Percentiles rank a stretch among this genome's conserved stretches.
Conservation (phyloP, 2,888 invertebrate genomes). For the Cryptus armator region DNA sequence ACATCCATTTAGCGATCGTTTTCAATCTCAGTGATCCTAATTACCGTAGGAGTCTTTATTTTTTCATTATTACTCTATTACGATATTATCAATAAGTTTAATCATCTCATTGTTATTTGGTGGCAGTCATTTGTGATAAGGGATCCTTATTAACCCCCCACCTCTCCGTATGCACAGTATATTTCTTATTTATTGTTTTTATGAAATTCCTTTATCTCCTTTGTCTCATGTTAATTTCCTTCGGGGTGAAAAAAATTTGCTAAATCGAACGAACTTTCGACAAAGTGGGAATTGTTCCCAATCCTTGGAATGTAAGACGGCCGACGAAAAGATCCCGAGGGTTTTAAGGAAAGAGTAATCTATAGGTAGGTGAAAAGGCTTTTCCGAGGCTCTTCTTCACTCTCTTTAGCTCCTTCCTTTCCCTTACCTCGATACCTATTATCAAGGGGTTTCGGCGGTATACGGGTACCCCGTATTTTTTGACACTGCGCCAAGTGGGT, state of each 20-base stretch:
- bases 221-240: background rate
- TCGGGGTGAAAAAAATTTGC: background rate
- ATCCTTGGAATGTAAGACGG: background rate
- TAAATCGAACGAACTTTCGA: background rate
- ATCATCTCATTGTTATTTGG: too few relatives aligned
- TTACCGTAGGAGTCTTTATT: too few relatives aligned
- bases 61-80: too few relatives aligned
- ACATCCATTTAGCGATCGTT: too few relatives aligned
- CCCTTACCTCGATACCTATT: slow-evolving; percentile 47
- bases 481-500: slow-evolving; percentile 69
- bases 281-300: slow-evolving; percentile 34
- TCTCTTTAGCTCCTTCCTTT: slow-evolving; percentile 3
- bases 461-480: slow-evolving; percentile 50
- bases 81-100: too few relatives aligned
- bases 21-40: too few relatives aligned
- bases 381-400: slow-evolving; percentile 1
- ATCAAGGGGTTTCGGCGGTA: slow-evolving; percentile 22
- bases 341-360: background rate
- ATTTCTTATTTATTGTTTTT: too few relatives aligned
- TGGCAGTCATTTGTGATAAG: too few relatives aligned
- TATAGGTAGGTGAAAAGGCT: slow-evolving; percentile 18
- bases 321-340: slow-evolving; percentile 15
- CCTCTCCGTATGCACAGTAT: too few relatives aligned
- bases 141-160: too few relatives aligned
- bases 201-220: background rate